phyloP scores from a whole-genome alignment of 2,113 vertebrate species.

The Anoplopoma fimbria region DNA sequence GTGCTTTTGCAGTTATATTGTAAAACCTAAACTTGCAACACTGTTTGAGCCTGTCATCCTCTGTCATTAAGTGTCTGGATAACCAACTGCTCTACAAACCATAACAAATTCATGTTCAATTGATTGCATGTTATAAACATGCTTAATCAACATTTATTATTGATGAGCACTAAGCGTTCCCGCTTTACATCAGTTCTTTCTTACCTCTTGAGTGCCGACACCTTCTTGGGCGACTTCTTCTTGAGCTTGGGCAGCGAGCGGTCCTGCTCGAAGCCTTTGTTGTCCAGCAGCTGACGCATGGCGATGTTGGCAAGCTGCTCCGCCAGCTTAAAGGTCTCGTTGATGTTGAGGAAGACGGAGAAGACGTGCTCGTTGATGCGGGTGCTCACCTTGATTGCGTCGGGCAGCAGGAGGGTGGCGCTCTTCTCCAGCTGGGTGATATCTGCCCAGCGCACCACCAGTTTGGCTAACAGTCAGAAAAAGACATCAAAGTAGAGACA shows the following conservation, averaged over 20 bases:
- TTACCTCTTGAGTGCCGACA: slow-evolving; percentile 95
- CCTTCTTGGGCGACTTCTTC: slow-evolving; percentile 96
- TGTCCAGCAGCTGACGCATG: slow-evolving; percentile 97
- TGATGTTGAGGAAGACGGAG: slow-evolving; percentile 98
- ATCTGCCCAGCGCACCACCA: slow-evolving; percentile 98
- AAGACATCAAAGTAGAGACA: not conserved
- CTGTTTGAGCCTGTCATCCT: not conserved
- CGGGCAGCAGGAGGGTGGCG: slow-evolving; percentile 92
- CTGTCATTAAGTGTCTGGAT: not conserved
- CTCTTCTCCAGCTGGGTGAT: slow-evolving; percentile 97
- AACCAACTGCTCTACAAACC: not conserved
- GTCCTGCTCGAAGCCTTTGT: slow-evolving; percentile 97
- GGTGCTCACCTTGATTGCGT: slow-evolving; percentile 95
- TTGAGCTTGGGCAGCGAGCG: slow-evolving; percentile 95
- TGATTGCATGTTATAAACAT: not conserved
- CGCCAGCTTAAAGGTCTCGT: slow-evolving; percentile 96
- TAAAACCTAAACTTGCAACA: slow-evolving; percentile 1
- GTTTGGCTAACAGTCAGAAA: slow-evolving; percentile 84
- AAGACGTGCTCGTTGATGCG: slow-evolving; percentile 92
- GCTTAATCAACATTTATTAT: slow-evolving; percentile 1
- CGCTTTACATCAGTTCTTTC: slow-evolving; percentile 49
- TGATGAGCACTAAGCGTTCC: not conserved
- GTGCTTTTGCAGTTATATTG: not conserved
- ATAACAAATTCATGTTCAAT: slow-evolving; percentile 4
- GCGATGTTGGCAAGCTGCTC: slow-evolving; percentile 99